Evolutionary conservation across 2,113 vertebrate genomes (phyloP).

Genomic region (Myrmophylax atrothorax): DNA sequence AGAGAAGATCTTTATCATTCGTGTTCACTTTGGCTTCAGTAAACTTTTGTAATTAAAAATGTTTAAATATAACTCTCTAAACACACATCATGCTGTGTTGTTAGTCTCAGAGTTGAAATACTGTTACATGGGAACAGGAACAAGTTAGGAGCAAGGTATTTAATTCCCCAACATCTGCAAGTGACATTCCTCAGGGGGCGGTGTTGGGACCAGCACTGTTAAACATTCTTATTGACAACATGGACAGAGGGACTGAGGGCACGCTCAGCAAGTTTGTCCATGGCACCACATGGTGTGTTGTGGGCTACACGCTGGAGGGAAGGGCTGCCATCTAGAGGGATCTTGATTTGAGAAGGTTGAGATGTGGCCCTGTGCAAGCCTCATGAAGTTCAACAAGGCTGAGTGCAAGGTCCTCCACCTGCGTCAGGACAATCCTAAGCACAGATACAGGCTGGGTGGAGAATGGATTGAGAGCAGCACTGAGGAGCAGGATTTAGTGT

Average conservation of each 20-base stretch:
- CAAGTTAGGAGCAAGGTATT: background rate
- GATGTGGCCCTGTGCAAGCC: fast-evolving
- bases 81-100: background rate
- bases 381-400: background rate
- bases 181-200: background rate
- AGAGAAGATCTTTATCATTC: background rate
- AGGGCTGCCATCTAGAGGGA: background rate
- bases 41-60: background rate
- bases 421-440: background rate
- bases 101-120: background rate
- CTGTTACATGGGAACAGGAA: background rate
- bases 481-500: background rate
- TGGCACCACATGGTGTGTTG: background rate
- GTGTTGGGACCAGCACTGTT: background rate
- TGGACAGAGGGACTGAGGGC: background rate
- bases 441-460: background rate
- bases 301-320: fast-evolving
- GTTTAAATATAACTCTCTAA: background rate
- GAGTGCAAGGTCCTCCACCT: background rate
- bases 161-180: background rate
- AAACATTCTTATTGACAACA: fast-evolving
- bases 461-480: background rate
- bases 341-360: background rate
- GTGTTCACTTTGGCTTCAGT: background rate
- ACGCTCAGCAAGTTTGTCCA: background rate